phyloP scores from a whole-genome alignment of 2,888 invertebrate genomes.

The Polylopha cassiicola region DNA sequence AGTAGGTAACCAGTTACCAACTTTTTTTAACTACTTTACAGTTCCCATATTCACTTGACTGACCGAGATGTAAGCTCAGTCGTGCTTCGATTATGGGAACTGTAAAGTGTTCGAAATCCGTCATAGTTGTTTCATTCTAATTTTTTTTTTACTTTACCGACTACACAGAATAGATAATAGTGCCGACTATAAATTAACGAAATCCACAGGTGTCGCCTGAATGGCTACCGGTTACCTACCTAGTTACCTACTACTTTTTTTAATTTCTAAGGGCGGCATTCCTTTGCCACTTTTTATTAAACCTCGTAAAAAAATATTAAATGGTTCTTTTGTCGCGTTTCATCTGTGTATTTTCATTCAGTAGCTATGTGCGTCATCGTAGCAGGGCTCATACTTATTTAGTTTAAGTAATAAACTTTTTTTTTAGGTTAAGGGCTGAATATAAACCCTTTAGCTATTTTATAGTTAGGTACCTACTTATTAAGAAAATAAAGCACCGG shows the following conservation, averaged over 20 bases:
- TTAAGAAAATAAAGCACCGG: no score
- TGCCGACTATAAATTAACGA: constrained; percentile 18
- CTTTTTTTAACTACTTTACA: no score
- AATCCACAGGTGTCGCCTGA: constrained; percentile 45
- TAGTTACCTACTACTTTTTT: constrained; percentile 3
- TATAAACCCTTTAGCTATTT: constrained; percentile 2
- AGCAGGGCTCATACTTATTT: no score
- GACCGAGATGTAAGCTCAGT: no score
- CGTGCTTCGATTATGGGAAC: no score
- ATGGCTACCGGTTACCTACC: constrained; percentile 43
- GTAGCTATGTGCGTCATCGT: neutral
- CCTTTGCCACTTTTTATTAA: constrained; percentile 28
- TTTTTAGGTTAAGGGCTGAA: neutral
- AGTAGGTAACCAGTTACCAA: no score
- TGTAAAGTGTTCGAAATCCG: no score
- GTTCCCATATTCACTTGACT: no score
- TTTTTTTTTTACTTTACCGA: no score
- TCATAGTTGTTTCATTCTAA: no score
- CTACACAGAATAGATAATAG: no score
- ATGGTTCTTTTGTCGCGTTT: constrained; percentile 36
- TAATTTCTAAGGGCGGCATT: constrained; percentile 32
- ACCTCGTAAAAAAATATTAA: constrained; percentile 26
- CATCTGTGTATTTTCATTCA: constrained; percentile 27
- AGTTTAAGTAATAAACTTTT: neutral
- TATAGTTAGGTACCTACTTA: no score